Conservation (phyloP, 1,140 invertebrate genomes). For the Euwallacea fornicatus region DNA sequence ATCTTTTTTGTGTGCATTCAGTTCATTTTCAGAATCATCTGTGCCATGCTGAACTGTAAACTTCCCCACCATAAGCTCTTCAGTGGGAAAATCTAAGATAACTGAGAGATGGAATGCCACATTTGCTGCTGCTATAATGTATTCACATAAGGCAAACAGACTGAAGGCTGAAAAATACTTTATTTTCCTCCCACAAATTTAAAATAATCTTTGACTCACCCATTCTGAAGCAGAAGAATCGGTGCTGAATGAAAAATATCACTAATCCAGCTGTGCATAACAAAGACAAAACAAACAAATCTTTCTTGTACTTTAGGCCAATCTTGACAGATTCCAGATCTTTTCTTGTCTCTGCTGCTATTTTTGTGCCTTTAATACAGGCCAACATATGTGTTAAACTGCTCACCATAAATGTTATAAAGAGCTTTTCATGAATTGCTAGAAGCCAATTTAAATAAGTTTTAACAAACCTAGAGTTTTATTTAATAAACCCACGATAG, state of each 20-base stretch:
- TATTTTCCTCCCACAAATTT: background rate
- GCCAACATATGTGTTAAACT: slow-evolving; percentile 84
- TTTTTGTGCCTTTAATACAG: slow-evolving; percentile 58
- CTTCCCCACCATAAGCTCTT: slow-evolving; percentile 69
- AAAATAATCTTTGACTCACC: slow-evolving; percentile 61
- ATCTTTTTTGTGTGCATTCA: too few species aligned
- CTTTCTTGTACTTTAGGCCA: slow-evolving; percentile 67
- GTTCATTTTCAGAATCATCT: background rate
- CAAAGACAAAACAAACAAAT: slow-evolving; percentile 74
- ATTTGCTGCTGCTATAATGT: slow-evolving; percentile 85
- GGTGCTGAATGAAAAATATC: slow-evolving; percentile 84
- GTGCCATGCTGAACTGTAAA: background rate
- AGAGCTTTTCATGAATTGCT: slow-evolving; percentile 91
- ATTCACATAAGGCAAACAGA: slow-evolving; percentile 91
- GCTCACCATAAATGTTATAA: slow-evolving; percentile 88
- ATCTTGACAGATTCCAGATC: slow-evolving; percentile 41
- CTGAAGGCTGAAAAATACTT: slow-evolving; percentile 74
- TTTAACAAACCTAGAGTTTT: background rate
- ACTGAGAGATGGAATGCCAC: slow-evolving; percentile 90
- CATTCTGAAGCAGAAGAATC: slow-evolving; percentile 82
- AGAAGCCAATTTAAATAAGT: slow-evolving; percentile 38
- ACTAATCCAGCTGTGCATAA: slow-evolving; percentile 78
- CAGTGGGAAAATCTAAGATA: slow-evolving; percentile 80
- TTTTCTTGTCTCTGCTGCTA: slow-evolving; percentile 49
- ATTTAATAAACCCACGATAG: slow-evolving; percentile 74